Evolutionary conservation across 2,888 invertebrate species (phyloP), one percentile per base, ranked within the genome.

Genomic region (Strigamia maritima): DNA sequence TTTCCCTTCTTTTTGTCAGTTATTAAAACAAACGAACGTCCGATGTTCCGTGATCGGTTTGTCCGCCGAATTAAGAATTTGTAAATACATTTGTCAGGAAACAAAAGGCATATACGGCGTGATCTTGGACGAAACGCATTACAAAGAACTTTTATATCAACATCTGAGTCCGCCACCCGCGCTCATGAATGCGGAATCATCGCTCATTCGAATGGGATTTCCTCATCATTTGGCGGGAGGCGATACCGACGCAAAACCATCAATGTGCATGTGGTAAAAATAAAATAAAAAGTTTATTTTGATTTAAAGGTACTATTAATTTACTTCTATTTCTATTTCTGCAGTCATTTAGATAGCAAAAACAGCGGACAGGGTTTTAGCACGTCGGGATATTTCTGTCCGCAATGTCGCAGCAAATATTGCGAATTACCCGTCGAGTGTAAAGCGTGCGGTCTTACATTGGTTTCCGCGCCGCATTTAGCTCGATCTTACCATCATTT

Each of bases 341-440:
- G 70, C 80, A 94, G 95, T 84, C 96, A 96, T 85, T 89, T 95
- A 76, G 95, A 95, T 81, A 85, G 85, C 78, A 84, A 84, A 80
- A 81, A 81, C 10, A 19, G 38, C 7, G 80, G 81, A 24, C 83
- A 85, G 60, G 84, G 84, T 70, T 74, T 82, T 76, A 84, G 85
- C 76, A 85, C 82, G 35, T 83, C 82, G 16, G 88, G 88, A 10
- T 89, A 88, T 82, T 86, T 87, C 81, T 90, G 89, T 83, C 88
- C 88, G 1, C 97, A 98, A 86, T 99, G 99, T 87, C 92, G 93
- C 83, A 94, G 95, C 87, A 97, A 98, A 88, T 98, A 98, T 87
- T 99, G 99, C 87, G 96, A 98, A 86, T 89, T 99, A 83, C 99
- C 99, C 0, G 95, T 96, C 2, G 98, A 99, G 87, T 99, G 99